Evolutionary conservation across 2,888 invertebrate species (phyloP).

Genomic region (Hydropsyche betteni): DNA sequence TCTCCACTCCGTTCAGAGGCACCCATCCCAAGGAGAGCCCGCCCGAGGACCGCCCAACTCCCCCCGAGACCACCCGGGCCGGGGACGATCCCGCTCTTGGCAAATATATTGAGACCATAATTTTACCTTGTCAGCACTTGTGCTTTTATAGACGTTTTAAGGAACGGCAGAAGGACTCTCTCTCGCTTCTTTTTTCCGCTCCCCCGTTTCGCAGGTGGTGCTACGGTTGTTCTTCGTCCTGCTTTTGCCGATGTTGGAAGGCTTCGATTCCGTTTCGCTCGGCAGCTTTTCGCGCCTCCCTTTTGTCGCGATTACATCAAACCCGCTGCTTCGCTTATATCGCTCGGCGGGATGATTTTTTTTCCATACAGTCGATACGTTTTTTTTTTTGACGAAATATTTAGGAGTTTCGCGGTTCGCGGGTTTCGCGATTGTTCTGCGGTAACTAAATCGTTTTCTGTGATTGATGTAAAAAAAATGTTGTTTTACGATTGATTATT

Average conservation of each 20-base stretch:
- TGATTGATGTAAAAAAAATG: no score
- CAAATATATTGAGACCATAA: slow-evolving; percentile 52
- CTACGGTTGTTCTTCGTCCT: slow-evolving; percentile 44
- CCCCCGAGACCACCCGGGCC: slow-evolving; percentile 43
- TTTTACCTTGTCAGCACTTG: slow-evolving; percentile 52
- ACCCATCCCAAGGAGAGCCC: slow-evolving; percentile 51
- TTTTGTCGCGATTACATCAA: slow-evolving; percentile 21
- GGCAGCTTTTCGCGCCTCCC: neutral
- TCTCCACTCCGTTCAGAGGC: slow-evolving; percentile 48
- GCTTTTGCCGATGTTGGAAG: slow-evolving; percentile 18
- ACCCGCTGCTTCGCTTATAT: neutral
- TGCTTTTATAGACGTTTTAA: slow-evolving; percentile 51
- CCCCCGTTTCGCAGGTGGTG: slow-evolving; percentile 40
- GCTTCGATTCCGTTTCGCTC: neutral
- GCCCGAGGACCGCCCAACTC: slow-evolving; percentile 23
- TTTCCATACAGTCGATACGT: neutral
- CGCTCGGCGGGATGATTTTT: neutral
- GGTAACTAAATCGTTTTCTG: no score
- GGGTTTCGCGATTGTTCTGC: no score
- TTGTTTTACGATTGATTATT: no score
- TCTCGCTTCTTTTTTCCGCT: slow-evolving; percentile 35
- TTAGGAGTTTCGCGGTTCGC: no score
- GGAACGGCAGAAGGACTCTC: slow-evolving; percentile 47
- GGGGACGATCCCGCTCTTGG: slow-evolving; percentile 45
- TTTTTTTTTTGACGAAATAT: no score